A percentile compares a stretch with the other conserved stretches of the same genome.
phyloP scores from a whole-genome alignment of 2,113 vertebrate genomes.

The Chrysemys picta region DNA sequence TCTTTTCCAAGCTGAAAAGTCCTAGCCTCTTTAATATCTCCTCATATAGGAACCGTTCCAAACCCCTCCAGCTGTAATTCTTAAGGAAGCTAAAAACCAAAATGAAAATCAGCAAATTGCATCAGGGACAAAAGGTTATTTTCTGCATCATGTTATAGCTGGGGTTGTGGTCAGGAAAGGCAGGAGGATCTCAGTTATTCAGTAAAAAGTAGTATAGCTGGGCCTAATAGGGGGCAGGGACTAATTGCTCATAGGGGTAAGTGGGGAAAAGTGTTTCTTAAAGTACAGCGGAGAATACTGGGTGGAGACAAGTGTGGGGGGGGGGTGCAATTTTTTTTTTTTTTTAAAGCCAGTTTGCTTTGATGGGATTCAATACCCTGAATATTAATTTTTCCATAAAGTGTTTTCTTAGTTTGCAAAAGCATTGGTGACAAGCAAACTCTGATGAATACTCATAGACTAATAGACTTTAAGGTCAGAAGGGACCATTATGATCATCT shows the following conservation, averaged over 20 bases:
- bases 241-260: neutral
- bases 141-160: neutral
- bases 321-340: no score
- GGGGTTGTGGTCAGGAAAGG: neutral
- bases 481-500: no score
- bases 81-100: neutral
- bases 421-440: constrained; percentile 22
- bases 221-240: neutral
- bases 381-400: constrained; percentile 10
- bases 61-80: neutral
- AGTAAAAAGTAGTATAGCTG: neutral
- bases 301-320: neutral
- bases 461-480: no score
- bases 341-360: neutral
- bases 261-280: neutral
- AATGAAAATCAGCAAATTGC: neutral
- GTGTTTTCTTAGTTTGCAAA: constrained; percentile 22
- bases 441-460: constrained; percentile 1
- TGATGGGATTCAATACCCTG: neutral
- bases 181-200: neutral
- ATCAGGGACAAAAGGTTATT: neutral
- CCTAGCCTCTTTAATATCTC: no score
- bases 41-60: no score
- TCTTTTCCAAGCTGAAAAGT: no score
- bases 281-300: neutral